Conservation (phyloP, 2,113 vertebrate species). For the Misgurnus anguillicaudatus region DNA sequence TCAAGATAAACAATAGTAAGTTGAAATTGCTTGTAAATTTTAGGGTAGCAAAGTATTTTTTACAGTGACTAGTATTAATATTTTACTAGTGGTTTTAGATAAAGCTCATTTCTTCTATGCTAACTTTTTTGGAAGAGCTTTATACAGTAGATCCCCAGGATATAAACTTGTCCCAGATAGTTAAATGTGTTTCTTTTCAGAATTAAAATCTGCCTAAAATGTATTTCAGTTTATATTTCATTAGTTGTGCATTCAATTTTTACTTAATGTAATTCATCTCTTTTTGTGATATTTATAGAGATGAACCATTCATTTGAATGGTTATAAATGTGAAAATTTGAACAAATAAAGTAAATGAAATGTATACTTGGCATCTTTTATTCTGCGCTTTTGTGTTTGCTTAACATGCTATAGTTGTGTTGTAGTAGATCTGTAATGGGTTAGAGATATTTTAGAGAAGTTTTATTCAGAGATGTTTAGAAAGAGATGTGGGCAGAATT, state of each 20-base stretch:
- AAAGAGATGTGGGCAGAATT: neutral
- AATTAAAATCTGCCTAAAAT: neutral
- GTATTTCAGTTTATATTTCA: neutral
- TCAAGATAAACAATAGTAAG: too few species aligned
- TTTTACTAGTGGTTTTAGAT: neutral
- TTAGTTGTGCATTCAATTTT: neutral
- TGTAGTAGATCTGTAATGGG: neutral
- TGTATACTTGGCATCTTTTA: neutral
- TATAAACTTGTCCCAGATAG: neutral
- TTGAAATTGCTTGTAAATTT: too few species aligned
- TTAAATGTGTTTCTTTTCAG: neutral
- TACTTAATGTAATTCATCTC: neutral
- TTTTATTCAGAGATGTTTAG: slow-evolving; percentile 1
- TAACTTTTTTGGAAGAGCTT: neutral
- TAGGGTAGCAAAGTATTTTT: too few species aligned
- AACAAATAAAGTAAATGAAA: neutral
- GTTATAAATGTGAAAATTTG: neutral
- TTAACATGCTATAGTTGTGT: neutral
- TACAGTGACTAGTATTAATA: too few species aligned
- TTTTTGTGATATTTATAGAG: neutral
- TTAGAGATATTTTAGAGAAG: neutral
- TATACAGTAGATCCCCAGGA: neutral
- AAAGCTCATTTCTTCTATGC: neutral
- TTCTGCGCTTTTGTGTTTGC: neutral
- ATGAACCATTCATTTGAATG: neutral